Conservation (phyloP, 2,113 vertebrate genomes). For the Prietella phreatophila region DNA sequence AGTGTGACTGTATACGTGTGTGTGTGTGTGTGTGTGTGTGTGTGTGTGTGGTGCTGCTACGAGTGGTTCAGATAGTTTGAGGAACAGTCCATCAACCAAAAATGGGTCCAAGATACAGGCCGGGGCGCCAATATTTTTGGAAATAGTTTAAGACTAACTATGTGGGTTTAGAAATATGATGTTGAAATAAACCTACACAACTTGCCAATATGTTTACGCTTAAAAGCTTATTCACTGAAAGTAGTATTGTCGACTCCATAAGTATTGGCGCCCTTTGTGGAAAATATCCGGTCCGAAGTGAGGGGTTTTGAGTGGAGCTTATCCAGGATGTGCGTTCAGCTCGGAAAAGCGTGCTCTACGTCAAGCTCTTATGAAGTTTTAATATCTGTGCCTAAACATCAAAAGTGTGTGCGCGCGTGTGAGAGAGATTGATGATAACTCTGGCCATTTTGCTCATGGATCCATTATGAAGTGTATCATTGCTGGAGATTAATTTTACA, state of each 20-base stretch:
- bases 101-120: not conserved
- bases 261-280: not conserved
- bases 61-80: not conserved
- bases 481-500: slow-evolving; percentile 3
- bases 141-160: not conserved
- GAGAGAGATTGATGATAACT: not conserved
- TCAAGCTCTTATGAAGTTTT: not conserved
- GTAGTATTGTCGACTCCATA: not conserved
- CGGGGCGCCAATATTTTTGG: not conserved
- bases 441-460: not conserved
- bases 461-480: not conserved
- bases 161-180: not conserved
- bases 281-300: too few relatives aligned
- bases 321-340: not conserved
- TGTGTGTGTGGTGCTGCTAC: not conserved
- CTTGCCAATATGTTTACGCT: not conserved
- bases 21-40: too few relatives aligned
- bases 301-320: not conserved
- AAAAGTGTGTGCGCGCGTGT: not conserved
- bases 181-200: not conserved
- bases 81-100: not conserved
- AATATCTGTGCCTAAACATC: not conserved
- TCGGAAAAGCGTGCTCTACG: not conserved
- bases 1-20: too few relatives aligned
- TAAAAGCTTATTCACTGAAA: not conserved